Base-by-base conservation (phyloP, 1,140 invertebrate species). In the Euborellia annulipes region DNA sequence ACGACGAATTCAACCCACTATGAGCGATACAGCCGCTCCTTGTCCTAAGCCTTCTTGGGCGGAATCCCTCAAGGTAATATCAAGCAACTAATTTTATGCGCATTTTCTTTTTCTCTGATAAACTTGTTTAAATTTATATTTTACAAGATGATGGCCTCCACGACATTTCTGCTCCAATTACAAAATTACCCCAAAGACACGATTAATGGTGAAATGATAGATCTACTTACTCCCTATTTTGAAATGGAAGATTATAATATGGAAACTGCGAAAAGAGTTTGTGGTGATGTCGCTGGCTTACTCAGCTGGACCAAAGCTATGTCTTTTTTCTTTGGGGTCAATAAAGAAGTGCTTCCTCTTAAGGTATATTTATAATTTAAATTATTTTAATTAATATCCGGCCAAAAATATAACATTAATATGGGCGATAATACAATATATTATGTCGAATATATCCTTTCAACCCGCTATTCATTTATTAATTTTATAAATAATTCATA, bases 231-330 rank as follows among this genome's bases (percentile, higher is more conserved):
- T 50, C 91, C 91, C 0, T 96, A 95, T 62, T 86, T 96, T 50
- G 75, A 80, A 55, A 87, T 90, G 81, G 86, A 88, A 51, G 92
- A 96, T 62, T 97, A 96, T 55, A 91, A 91, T 57, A 88, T 95
- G 82, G 91, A 96, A 58, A 93, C 84, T 32, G 93, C 92, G 0
- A 85, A 87, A 60, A 72, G 91, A 52, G 92, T 96, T 11, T 96
- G 91, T 61, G 92, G 91, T 44, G 92, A 96, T 59, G 92, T 97
- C 1, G 91, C 92, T 22, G 92, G 90, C 20, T 66, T 97, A 2
- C 61, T 93, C n/a, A 92, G 89, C 0, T 97, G 93, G 93, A 96
- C 93, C 0, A 91, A 92, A 66, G 90, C 92, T 4, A 97, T 97
- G 92, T 78, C 84, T 2, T 87, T 90, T 55, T 96, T 96, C 57